Conservation (phyloP, 1,140 invertebrate species). For the Branchinecta lynchi region DNA sequence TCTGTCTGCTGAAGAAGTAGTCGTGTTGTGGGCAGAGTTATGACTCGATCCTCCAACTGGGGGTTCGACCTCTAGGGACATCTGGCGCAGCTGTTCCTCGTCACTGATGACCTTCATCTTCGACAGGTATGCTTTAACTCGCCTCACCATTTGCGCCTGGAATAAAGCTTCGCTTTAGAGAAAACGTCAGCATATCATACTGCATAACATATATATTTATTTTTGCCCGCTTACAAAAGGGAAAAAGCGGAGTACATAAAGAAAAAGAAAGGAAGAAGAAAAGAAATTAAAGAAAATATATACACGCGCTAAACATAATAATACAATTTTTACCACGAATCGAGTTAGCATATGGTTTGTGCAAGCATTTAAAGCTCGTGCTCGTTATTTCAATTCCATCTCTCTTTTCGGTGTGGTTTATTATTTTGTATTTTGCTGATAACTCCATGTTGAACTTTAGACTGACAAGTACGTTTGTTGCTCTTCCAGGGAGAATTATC, state of each 20-base stretch:
- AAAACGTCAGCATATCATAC: neutral
- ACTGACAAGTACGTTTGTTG: too few relatives aligned
- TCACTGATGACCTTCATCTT: constrained; percentile 81
- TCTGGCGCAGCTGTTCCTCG: constrained; percentile 69
- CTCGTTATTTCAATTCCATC: too few relatives aligned
- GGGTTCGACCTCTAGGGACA: constrained; percentile 80
- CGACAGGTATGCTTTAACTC: constrained; percentile 86
- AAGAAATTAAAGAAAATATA: too few relatives aligned
- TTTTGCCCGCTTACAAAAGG: constrained; percentile 11
- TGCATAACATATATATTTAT: constrained; percentile 4
- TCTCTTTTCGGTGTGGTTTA: too few relatives aligned
- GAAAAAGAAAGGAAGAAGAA: constrained; percentile 15
- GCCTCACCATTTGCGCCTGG: constrained; percentile 81
- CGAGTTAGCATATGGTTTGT: too few relatives aligned
- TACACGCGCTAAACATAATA: too few relatives aligned
- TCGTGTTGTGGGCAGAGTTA: constrained; percentile 16
- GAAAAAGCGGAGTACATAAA: constrained; percentile 16
- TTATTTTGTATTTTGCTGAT: constrained; percentile 7
- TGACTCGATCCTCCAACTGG: constrained; percentile 34
- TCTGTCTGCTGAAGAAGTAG: constrained; percentile 22
- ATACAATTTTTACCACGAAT: too few relatives aligned
- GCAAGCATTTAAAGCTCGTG: too few relatives aligned
- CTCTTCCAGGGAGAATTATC: too few relatives aligned
- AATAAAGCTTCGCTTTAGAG: constrained; percentile 16
- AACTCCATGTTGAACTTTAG: too few relatives aligned